Evolutionary conservation across 2,888 invertebrate species (phyloP), one percentile per base, ranked within the genome.

Genomic region (Plagodis pulveraria): DNA sequence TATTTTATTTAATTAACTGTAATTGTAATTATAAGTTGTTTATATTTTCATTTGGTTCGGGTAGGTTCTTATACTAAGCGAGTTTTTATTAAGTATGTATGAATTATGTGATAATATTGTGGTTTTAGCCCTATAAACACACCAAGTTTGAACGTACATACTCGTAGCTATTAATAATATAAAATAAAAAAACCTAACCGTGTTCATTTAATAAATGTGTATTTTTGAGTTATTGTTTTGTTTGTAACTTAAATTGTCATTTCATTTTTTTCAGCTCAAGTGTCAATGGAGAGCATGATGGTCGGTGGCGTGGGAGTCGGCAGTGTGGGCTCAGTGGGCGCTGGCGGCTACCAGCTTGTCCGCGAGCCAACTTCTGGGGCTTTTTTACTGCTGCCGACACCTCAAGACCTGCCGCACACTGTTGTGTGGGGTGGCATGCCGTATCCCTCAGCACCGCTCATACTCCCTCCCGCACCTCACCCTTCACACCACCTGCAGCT

Each of bases 361-460:
- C 94, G 98, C 66, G 98, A 98, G 83, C 96, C 97, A 36, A 94
- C 96, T 32, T 96, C 96, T 5, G 97, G 98, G 47, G 97, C 97
- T 72, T 93, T 97, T 63, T 94, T 97, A 67, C 94, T 97, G 66
- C 93, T 97, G 71, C 97, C 97, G 47, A 94, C 96, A 41, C 94
- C 96, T 47, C 95, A 86, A 4, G 95, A 96, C 76, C 89, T 96
- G 65, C 96, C 95, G 66, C 95, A 96, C 80, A 94, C 96, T 0
- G 95, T 96, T 46, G 94, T 96, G 22, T 96, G 96, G 96, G 96
- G 96, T 42, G 95, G 95, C 73, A 94, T 96, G 80, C 83, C 92
- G 62, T 91, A 91, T 67, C 81, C 90, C 1, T 85, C 91, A 0
- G 80, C 90, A 60, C 91, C 91, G 0, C 73, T 91, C 0, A 76